A percentile compares a stretch with the other conserved stretches of the same genome.
These are phyloP conservation scores for Thermophis baileyi DNA, from an alignment of 2,113 vertebrate species.

Conservation along the genomic window DNA sequence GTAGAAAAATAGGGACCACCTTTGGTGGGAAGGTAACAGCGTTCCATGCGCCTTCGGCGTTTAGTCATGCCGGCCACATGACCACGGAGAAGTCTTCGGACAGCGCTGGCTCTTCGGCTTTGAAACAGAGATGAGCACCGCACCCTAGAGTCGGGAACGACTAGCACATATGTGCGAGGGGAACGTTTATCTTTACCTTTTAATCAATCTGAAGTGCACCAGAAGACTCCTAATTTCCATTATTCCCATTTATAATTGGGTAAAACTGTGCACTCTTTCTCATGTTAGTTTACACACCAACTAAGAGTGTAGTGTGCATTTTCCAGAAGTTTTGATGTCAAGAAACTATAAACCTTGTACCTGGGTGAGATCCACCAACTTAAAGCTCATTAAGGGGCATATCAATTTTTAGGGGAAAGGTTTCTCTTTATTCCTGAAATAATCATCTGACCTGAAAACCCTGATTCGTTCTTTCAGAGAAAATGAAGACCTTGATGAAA, in stretches of 20 bases:
- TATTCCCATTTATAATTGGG: neutral
- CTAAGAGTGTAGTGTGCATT: neutral
- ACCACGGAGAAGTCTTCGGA: too few relatives aligned
- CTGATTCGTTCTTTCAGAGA: slow-evolving; percentile 58
- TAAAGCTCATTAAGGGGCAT: neutral
- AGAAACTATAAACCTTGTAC: neutral
- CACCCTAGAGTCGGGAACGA: too few relatives aligned
- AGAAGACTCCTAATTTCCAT: neutral
- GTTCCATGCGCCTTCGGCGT: too few relatives aligned
- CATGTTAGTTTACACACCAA: neutral
- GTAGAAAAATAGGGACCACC: too few relatives aligned
- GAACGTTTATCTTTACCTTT: too few relatives aligned
- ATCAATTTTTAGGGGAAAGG: neutral
- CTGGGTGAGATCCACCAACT: neutral
- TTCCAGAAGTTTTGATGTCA: neutral
- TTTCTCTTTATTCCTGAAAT: neutral
- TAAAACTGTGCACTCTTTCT: neutral
- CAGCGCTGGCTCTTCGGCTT: too few relatives aligned
- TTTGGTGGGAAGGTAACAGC: too few relatives aligned
- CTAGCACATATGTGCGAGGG: too few relatives aligned
- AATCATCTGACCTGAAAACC: fast-evolving
- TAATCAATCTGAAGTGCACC: neutral
- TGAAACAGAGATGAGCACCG: too few relatives aligned
- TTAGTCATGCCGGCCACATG: too few relatives aligned
- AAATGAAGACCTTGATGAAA: slow-evolving; percentile 61